Base-by-base conservation (phyloP, 1,140 invertebrate species). In the Drusus annulatus region DNA sequence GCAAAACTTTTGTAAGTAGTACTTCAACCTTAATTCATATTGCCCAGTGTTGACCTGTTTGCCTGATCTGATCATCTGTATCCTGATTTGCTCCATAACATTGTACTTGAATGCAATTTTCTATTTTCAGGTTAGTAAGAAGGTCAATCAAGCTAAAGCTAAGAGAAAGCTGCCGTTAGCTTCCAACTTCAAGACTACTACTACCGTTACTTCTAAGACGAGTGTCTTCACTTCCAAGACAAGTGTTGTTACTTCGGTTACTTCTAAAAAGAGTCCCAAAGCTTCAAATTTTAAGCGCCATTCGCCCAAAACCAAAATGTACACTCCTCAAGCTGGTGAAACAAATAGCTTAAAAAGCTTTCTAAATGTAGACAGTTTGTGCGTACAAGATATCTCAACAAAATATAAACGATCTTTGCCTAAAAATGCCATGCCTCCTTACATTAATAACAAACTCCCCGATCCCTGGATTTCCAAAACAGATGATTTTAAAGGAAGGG, bases 1-100 rank as follows among this genome's bases (percentile, higher is more conserved):
- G 93, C 1, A 93, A 93, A 86, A 88, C 89, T 80, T 82, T 84
- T 81, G 85, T 89, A 86, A 88, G 87, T 86, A 85, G n/a, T 21
- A 1, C 71, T 79, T 23, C 17, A 13, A 45, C 8, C 36, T 10
- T 45, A 45, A 13, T 45, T 10, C 5, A 8, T 45, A 45, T 45
- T 45, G 1, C 10, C 7, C 36, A 13, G 36, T 13, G 10, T 10
- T 13, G 36, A 45, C 8, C 10, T 45, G 36, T 10, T 10, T 13
- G 36, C 36, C 10, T 1, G 36, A 45, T 45, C 36, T 45, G 7
- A 7, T 36, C 31, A 36, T 7, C 7, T 36, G 31, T 13, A 45
- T 45, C 36, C 10, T 45, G 13, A 45, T 45, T 45, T 45, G 0
- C 0, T 2, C 8, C 8, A 45, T 45, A 13, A 13, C 13, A 45